Base-by-base conservation (phyloP, 2,888 invertebrate species). In the Colletes collaris region DNA sequence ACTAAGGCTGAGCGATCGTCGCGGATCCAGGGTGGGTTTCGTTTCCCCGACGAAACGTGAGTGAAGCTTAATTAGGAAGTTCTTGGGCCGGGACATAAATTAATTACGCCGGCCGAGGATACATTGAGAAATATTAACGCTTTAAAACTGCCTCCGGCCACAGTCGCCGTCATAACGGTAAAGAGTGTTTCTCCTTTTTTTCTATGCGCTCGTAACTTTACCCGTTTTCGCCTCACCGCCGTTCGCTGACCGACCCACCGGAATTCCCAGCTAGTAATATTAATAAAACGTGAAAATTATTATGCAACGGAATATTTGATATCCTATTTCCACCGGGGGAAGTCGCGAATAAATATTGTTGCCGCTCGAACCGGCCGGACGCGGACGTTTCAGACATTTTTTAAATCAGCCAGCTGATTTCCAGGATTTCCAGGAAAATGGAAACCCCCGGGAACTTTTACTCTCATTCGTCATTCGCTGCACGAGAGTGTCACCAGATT, bases 91-190 rank as follows among this genome's bases (percentile, higher is more conserved):
- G 68, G 71, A 70, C 77, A 83, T 84, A 79, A 88, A 89, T 87
- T 87, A 87, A 86, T 88, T 86, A 76, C 70, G 40, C 40, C 58
- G 56, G 35, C 35, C 40, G 46, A 63, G 72, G 76, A 83, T 86
- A 81, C 81, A 86, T 84, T 82, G 80, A 81, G 80, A 86, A 86
- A 83, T 87, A 89, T 89, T 81, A 86, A 80, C 73, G 83, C 63
- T 77, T 64, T 82, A 76, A 80, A 86, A 59, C 76, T 37, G 55
- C 63, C 62, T 19, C 52, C 10, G 35, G 63, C 50, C 59, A 81
- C 37, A 50, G 67, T n/a, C 55, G 63, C 60, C 16, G 27, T 16
- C 58, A 74, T 74, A 76, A 78, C 52, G 46, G 50, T n/a, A 68
- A 72, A 59, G 53, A 19, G 44, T 59, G n/a, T 64, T 71, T 52